Percentiles rank a stretch among this genome's conserved stretches.
phyloP scores from a whole-genome alignment of 1,140 invertebrate genomes.

The Bombus waltoni region DNA sequence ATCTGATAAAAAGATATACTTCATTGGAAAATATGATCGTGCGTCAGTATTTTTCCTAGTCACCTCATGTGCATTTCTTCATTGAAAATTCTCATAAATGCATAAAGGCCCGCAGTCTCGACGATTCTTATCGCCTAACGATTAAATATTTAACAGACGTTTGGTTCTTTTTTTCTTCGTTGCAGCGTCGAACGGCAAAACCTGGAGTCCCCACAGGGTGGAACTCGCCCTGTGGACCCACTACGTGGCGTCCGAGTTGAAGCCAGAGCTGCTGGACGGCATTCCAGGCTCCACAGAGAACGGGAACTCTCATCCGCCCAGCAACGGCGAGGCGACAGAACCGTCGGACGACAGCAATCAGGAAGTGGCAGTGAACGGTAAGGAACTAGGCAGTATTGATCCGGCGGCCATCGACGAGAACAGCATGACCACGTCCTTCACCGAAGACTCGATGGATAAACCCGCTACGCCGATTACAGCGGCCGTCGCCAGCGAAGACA shows the following conservation, averaged over 20 bases:
- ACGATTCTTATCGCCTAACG: neutral
- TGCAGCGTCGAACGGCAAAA: slow-evolving; percentile 83
- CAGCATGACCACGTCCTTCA: slow-evolving; percentile 87
- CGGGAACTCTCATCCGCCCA: slow-evolving; percentile 81
- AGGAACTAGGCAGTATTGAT: slow-evolving; percentile 73
- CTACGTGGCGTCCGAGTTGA: slow-evolving; percentile 91
- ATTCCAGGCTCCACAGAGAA: slow-evolving; percentile 86
- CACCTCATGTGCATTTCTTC: neutral
- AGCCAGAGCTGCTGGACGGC: slow-evolving; percentile 91
- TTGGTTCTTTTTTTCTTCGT: slow-evolving; percentile 31
- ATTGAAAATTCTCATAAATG: neutral
- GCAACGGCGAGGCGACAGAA: slow-evolving; percentile 80
- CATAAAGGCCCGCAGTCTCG: neutral
- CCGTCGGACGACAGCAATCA: slow-evolving; percentile 84
- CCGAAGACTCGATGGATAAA: slow-evolving; percentile 87
- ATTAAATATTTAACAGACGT: neutral
- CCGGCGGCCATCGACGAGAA: slow-evolving; percentile 81
- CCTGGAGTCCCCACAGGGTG: slow-evolving; percentile 93
- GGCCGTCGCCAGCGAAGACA: slow-evolving; percentile 76
- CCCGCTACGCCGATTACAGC: slow-evolving; percentile 80
- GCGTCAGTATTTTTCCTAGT: neutral
- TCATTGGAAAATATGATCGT: no score
- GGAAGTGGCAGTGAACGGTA: slow-evolving; percentile 77
- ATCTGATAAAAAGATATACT: no score
- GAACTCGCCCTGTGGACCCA: slow-evolving; percentile 96